Evolutionary conservation across 2,888 invertebrate species (phyloP), one percentile per base, ranked within the genome.

Genomic region (Drosophila kuntzei): DNA sequence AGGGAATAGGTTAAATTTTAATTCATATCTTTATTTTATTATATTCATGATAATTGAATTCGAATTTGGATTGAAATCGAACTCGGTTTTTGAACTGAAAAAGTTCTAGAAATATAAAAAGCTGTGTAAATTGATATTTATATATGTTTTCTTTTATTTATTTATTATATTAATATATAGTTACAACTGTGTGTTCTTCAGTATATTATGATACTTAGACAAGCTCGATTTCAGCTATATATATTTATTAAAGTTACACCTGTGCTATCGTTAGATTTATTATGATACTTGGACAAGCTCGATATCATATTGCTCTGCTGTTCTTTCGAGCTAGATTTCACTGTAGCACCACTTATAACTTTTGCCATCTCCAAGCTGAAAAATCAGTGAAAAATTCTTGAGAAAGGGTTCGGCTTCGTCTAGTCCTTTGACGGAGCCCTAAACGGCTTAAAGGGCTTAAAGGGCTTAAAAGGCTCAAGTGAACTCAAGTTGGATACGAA

Each of bases 381-480:
- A 64, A 72, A 72, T 58, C 59, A 41, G 43, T 14, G 18, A 47
- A 18, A 18, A 29, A 36, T 11, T 6, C 18, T 25, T 34, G 1
- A 18, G 37, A 66, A 51, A 46, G 75, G 75, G 51, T 74, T 73
- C 61, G 34, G 14, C 73, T 46, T 47, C 46, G 53, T 22, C 62
- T 67, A 57, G 55, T 62, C 68, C 67, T 67, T 57, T 16, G 16
- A 39, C 20, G 9, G 9, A 34, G 41, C 55, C 47, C 32, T 20
- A n/a, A n/a, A n/a, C n/a, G n/a, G n/a, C 8, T 27, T 27, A 9
- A 27, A 27, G 8, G 2, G 27, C 22, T 54, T 68, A 76, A 84
- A 80, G 76, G 79, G 80, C 80, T 85, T 87, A 87, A 85, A 79
- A 50, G 70, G 79, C 86, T 85, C 79, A 72, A 72, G 71, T 82